Evolutionary conservation across 2,797 vertebrate species (phyloP), one percentile per base, ranked within the genome.

Genomic region (Leucoraja ocellata): DNA sequence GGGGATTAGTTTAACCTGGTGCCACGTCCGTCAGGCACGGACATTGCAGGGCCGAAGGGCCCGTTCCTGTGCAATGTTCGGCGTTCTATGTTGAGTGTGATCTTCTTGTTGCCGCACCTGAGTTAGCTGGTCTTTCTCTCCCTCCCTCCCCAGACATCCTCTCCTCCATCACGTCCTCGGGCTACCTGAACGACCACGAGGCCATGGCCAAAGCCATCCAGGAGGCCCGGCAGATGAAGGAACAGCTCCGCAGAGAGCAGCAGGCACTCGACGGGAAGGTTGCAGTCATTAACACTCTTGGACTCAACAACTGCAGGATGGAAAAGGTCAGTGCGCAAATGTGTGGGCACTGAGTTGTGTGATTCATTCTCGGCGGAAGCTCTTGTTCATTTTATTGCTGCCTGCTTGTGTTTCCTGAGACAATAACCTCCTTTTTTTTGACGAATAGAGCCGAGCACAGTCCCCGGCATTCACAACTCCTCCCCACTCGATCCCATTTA

Each of bases 191-290:
- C 93, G 99, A 99, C 97, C 99, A 99, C 0, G 99, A 99, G 96
- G 98, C 98, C 18, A 98, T 99, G 95, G 98, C 97, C 95, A 99
- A 99, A 97, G 99, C 99, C 54, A 99, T 99, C 94, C 98, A 98
- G 84, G 99, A 99, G 96, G 99, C 98, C 78, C 96, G 98, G 93
- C 98, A 99, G 96, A 99, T 99, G 97, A 99, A 99, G 96, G 99
- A 99, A 94, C 99, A 99, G 93, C 98, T 99, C 94, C 98, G 98
- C 95, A 96, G 98, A 93, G 99, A 99, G 94, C 98, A 99, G 95
- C 99, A 99, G 96, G 98, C 97, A 90, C 97, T 99, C 94, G 98
- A 99, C 1, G 99, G 98, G 94, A 99, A 99, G 95, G 98, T 99
- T 94, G 98, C 98, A 0, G 97, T 98, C 7, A 98, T 98, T 95